Evolutionary conservation across 1,140 invertebrate species (phyloP), one percentile per base, ranked within the genome.

Genomic region (Drosophila pseudoobscura): DNA sequence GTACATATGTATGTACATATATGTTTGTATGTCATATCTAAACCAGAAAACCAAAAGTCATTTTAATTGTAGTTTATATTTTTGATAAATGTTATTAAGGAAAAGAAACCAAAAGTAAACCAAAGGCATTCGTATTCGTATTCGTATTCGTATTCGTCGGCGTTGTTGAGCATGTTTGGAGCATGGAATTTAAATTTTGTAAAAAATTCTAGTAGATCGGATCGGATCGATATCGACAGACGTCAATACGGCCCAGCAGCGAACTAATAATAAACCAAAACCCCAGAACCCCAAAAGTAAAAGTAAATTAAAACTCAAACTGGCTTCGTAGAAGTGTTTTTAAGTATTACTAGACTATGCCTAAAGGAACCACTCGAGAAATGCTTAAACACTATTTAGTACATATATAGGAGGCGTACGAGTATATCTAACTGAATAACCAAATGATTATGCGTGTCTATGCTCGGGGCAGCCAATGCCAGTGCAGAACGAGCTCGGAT

Each of bases 51-150:
- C 29, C 54, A 52, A 54, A 63, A 77, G 76, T 77, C 74, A 78
- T 79, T 88, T 88, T 88, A 71, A 88, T 79, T 89, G 87, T 89
- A 89, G 87, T 89, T 89, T 89, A 89, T 89, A 89, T 89, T 89
- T 89, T 89, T 89, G 87, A 89, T 89, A 89, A 89, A 89, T 89
- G 87, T 89, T 89, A 89, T 89, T 89, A 88, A 75, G 49, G 71
- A 74, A 74, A 26, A 47, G 44, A 72, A 64, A 54, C 50, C 60
- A 72, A 80, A 66, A 29, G n/a, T 69, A 82, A 80, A 80, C 68
- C 39, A 77, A 74, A 82, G 78, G 58, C 60, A 70, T 63, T 72
- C 24, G 24, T 17, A 17, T 17, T 17, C 17, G 17, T 20, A 20
- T 20, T 20, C 20, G 20, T 20, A 70, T 63, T 72, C 24, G 24